Evolutionary conservation across 2,113 vertebrate genomes (phyloP), one percentile per base, ranked within the genome.

Genomic region (Dissostichus mawsoni): DNA sequence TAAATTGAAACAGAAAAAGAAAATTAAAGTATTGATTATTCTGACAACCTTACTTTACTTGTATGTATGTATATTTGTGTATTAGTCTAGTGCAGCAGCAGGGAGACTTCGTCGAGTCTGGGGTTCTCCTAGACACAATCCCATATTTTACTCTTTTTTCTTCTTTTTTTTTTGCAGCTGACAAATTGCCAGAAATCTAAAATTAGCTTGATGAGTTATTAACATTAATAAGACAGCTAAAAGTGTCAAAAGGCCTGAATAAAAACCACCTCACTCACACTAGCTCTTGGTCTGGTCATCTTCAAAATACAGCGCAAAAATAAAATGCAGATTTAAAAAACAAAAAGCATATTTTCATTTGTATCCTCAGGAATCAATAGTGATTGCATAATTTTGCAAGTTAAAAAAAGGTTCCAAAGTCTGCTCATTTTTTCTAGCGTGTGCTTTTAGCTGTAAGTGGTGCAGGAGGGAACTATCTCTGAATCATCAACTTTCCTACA

Each of bases 401-500:
- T 65, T 76, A 45, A 83, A 88, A 83, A 50, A 41, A 41, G 50
- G 5, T 16, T 71, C 20, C 44, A 25, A 36, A 61, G 17, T 29
- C 13, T 29, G 18, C n/a, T 25, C 16, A 82, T 59, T 74, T 81
- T 79, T 83, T 80, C 7, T 18, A 86, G 73, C 18, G 79, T 82
- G 52, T 85, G 82, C 82, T 80, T 81, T 86, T 79, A 82, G 77
- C 70, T 78, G 10, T 72, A 86, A 86, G 87, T 87, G 68, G 62
- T 81, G 82, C 78, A 59, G 53, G 50, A 61, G 11, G 71, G 59
- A 74, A 66, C 58, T 73, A 78, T 78, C 58, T 73, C 76, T 8
- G 64, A 86, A 86, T 89, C 84, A 89, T 90, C 82, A 90, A 75
- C 77, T 90, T 87, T 89, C 67, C 52, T 65, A 64, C 77, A 81